A percentile compares a stretch with the other conserved stretches of the same genome.
phyloP scores from a whole-genome alignment of 2,113 vertebrate species.

The Mormyrus iriodes region DNA sequence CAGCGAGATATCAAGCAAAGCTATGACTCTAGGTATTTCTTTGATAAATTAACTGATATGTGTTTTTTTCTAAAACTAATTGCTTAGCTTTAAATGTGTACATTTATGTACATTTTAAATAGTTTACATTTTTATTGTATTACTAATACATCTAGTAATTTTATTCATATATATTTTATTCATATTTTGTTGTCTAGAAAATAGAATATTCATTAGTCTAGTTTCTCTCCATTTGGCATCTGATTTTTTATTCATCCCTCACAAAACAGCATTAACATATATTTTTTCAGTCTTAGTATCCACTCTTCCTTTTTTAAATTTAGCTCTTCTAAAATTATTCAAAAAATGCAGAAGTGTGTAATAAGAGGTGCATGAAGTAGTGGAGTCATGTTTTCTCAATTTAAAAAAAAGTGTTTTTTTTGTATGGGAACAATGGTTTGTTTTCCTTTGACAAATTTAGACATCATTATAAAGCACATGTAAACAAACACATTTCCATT shows the following conservation, averaged over 20 bases:
- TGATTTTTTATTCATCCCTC: neutral
- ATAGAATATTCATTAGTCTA: neutral
- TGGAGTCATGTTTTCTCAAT: neutral
- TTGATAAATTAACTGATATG: no score
- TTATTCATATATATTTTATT: neutral
- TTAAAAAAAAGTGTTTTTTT: neutral
- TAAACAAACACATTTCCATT: neutral
- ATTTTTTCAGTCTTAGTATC: neutral
- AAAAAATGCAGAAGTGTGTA: neutral
- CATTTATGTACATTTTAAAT: neutral
- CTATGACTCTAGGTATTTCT: no score
- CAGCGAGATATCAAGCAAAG: no score
- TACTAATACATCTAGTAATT: neutral
- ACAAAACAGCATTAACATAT: neutral
- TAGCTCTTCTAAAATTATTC: neutral
- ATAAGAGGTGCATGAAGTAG: neutral
- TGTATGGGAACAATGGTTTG: neutral
- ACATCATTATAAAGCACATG: neutral
- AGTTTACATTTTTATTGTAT: neutral
- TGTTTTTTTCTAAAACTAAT: no score
- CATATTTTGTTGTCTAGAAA: neutral
- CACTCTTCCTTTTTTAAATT: neutral
- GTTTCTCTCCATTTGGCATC: neutral
- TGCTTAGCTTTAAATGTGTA: neutral
- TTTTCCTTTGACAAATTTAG: neutral